Conservation (phyloP, 2,888 invertebrate genomes). For the Neoitamus cyanurus region DNA sequence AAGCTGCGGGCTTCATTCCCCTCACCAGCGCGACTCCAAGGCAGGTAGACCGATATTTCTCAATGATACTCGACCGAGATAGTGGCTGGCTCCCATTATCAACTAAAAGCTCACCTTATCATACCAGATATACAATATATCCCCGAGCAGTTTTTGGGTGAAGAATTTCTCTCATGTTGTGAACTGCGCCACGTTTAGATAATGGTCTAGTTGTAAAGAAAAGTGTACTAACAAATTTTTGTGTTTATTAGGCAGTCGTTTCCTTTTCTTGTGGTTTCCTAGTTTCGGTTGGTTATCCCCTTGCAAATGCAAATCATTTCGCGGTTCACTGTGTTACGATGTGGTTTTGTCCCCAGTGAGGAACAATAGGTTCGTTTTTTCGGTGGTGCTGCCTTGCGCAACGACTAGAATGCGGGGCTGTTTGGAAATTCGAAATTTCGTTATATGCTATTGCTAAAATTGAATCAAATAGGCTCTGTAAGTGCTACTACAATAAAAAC, state of each 20-base stretch:
- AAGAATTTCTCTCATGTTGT: background rate
- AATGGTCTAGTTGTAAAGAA: background rate
- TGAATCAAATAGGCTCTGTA: background rate
- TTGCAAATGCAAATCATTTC: background rate
- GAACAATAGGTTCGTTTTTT: background rate
- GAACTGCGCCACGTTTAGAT: background rate
- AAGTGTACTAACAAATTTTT: background rate
- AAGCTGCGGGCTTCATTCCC: background rate
- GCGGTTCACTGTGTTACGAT: background rate
- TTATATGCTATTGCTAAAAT: background rate
- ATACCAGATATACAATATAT: background rate
- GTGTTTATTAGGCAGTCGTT: background rate
- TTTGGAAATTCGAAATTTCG: background rate
- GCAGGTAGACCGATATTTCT: background rate
- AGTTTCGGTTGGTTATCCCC: background rate
- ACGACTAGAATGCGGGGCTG: background rate
- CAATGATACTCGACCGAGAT: background rate
- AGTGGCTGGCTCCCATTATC: background rate
- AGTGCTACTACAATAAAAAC: background rate
- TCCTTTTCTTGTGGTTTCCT: background rate
- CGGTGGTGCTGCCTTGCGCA: background rate
- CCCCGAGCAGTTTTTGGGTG: background rate
- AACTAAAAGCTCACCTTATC: background rate
- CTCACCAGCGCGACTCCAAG: background rate
- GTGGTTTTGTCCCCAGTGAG: background rate